phyloP scores from a whole-genome alignment of 2,797 vertebrate species.

The Etheostoma perlongum region DNA sequence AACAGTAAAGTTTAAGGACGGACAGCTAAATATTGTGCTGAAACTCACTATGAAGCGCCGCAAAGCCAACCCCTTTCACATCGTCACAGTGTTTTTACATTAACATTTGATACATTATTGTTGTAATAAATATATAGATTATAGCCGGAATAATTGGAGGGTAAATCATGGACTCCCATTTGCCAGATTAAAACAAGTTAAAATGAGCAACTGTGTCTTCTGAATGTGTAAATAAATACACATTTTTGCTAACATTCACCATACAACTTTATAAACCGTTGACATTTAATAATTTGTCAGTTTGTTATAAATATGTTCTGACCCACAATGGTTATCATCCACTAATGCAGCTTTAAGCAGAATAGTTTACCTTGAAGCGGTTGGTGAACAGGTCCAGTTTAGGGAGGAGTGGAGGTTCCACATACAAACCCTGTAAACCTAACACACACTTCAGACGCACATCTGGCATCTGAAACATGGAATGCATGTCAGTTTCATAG shows the following conservation, averaged over 20 bases:
- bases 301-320: neutral
- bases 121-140: neutral
- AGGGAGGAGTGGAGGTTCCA: conserved; percentile 83
- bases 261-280: neutral
- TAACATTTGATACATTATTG: neutral
- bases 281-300: neutral
- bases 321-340: neutral
- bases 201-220: conserved; percentile 1
- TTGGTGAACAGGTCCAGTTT: conserved; percentile 93
- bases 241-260: neutral
- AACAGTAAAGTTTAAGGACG: too few species aligned
- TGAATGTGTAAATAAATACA: neutral
- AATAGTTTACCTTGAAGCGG: conserved; percentile 90
- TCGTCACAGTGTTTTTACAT: too few species aligned
- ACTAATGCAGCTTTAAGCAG: neutral
- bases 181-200: neutral
- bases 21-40: too few species aligned
- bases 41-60: too few species aligned
- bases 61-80: too few species aligned
- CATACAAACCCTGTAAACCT: conserved; percentile 89
- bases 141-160: neutral
- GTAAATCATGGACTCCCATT: too few species aligned
- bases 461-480: conserved; percentile 86
- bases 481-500: neutral
- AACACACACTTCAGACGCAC: conserved; percentile 92